Evolutionary conservation across 2,113 vertebrate species (phyloP).

Genomic region (Girardinichthys multiradiatus): DNA sequence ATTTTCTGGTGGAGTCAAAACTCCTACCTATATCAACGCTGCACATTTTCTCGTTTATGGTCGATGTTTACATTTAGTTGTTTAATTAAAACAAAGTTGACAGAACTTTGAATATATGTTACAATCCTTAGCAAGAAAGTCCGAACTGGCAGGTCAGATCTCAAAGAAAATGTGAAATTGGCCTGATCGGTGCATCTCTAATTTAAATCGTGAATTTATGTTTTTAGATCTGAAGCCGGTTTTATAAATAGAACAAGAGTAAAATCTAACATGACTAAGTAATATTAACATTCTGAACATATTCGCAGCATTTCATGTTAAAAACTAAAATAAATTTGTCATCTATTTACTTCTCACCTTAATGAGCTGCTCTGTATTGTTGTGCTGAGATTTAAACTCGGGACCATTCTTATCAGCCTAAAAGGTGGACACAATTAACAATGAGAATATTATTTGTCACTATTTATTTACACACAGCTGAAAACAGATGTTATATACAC

Average conservation of each 20-base stretch:
- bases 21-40: neutral
- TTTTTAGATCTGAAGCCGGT: neutral
- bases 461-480: neutral
- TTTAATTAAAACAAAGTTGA: neutral
- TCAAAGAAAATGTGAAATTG: neutral
- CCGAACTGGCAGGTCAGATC: neutral
- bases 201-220: neutral
- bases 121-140: neutral
- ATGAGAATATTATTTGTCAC: neutral
- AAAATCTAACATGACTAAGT: neutral
- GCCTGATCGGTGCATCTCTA: too few species aligned
- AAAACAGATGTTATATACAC: neutral
- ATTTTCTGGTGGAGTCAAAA: neutral
- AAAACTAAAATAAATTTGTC: neutral
- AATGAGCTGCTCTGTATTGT: constrained; percentile 89
- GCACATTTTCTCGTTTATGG: neutral
- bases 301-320: too few species aligned
- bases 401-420: constrained; percentile 90
- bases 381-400: constrained; percentile 85
- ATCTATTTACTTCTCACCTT: constrained; percentile 81
- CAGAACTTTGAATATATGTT: neutral
- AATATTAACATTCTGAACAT: neutral
- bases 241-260: too few species aligned
- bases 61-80: neutral
- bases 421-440: constrained; percentile 14